Base-by-base conservation (phyloP, 2,113 vertebrate species). In the Esox niger region DNA sequence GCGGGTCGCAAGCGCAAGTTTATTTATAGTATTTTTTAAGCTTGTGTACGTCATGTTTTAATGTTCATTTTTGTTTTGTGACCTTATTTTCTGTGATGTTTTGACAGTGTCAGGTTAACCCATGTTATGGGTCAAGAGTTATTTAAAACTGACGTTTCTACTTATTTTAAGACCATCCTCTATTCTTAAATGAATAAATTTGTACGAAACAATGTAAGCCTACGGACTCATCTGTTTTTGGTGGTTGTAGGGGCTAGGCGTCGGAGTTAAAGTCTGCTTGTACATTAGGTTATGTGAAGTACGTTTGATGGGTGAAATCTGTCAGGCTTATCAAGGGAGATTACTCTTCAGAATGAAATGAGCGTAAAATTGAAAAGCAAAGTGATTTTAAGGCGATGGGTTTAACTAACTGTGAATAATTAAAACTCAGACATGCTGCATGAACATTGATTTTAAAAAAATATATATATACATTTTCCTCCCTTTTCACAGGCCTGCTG, bases 11-110 rank as follows among this genome's bases (percentile, higher is more conserved):
- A 93, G 92, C 85, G 87, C 93, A 90, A 77, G 89, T 94, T 95
- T 95, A 95, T 97, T 98, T 98, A 97, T 97, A 96, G 95, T 85
- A 90, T 78, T 35, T 80, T 74, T 77, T 84, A 90, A 91, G 87
- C 68, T 84, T 93, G 92, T 92, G 93, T 43, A 89, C 87, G 86
- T 89, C 85, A 88, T 78, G 82, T 89, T 87, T 80, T 76, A 80
- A 83, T 89, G 85, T 90, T 84, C 49, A 68, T 66, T 69, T 80
- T 62, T 79, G 81, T 83, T 90, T 91, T 85, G 90, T 94, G 85
- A 69, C 89, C 85, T 90, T 93, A 84, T 76, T 83, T 90, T 86
- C 76, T 92, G 92, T 94, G 91, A 91, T 92, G 91, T 93, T 93
- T 88, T 78, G 86, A 88, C 91, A 91, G 92, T 90, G 91, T 94